Evolutionary conservation across 2,888 invertebrate species (phyloP).

Genomic region (Noctua fimbriata): DNA sequence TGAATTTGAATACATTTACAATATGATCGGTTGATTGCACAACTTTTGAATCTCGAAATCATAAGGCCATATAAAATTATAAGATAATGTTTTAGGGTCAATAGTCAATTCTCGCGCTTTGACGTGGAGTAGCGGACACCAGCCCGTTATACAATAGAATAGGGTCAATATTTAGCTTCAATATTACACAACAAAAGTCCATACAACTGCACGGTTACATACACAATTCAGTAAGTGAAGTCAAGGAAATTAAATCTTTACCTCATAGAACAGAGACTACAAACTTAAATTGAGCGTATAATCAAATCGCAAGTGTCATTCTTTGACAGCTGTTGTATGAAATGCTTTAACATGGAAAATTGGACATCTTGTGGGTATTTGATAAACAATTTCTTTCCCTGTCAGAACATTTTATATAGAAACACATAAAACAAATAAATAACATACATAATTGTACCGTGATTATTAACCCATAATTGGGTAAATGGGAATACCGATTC

Average conservation of each 20-base stretch:
- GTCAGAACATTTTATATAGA: background rate
- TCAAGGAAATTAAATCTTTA: background rate
- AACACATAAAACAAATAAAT: background rate
- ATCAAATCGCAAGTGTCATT: background rate
- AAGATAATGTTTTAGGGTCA: conserved; percentile 1
- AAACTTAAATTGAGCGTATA: background rate
- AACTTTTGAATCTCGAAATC: conserved; percentile 22
- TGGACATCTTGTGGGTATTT: background rate
- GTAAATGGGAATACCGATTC: background rate
- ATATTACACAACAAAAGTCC: background rate
- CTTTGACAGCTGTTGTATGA: background rate
- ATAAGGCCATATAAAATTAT: background rate
- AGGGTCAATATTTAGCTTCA: conserved; percentile 10
- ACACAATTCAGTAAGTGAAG: background rate
- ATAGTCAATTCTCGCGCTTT: background rate
- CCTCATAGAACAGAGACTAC: background rate
- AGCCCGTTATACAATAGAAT: background rate
- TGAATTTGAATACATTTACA: background rate
- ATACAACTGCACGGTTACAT: background rate
- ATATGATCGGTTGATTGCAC: conserved; percentile 49
- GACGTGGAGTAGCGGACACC: no score
- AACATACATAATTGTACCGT: no score
- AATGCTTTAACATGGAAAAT: background rate
- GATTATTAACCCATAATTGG: background rate
- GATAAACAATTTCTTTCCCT: background rate